Evolutionary conservation across 2,797 vertebrate genomes (phyloP).

Genomic region (Coregonus ussuriensis): DNA sequence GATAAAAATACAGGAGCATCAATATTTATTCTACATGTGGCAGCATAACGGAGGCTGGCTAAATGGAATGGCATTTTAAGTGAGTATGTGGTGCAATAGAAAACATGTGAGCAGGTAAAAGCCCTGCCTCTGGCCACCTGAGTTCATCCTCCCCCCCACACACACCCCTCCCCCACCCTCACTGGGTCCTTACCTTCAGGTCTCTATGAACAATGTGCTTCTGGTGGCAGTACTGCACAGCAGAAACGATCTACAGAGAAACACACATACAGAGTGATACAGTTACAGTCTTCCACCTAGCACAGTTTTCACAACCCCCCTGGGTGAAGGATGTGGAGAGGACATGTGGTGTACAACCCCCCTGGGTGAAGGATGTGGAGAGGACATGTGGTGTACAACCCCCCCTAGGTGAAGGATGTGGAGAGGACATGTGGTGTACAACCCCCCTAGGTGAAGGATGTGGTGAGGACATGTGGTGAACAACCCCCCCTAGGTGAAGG

Average conservation of each 20-base stretch:
- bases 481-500: too few species aligned
- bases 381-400: conserved; percentile 40
- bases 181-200: conserved; percentile 86
- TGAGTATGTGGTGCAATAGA: conserved; percentile 6
- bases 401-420: conserved; percentile 44
- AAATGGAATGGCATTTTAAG: conserved; percentile 6
- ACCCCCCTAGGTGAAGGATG: conserved; percentile 37
- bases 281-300: neutral
- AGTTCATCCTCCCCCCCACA: neutral
- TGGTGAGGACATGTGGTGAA: conserved; percentile 51
- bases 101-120: neutral
- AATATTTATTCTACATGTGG: conserved; percentile 49
- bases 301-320: conserved; percentile 23
- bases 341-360: conserved; percentile 39
- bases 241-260: conserved; percentile 90
- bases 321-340: conserved; percentile 49
- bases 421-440: conserved; percentile 44
- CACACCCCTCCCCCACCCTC: neutral
- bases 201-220: conserved; percentile 98
- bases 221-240: conserved; percentile 98
- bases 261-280: conserved; percentile 34
- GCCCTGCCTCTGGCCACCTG: neutral
- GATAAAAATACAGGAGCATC: conserved; percentile 53
- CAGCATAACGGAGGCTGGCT: neutral
- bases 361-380: conserved; percentile 48